Percentiles rank a stretch among this genome's conserved stretches.
phyloP scores from a whole-genome alignment of 2,797 vertebrate genomes.

The Helostoma temminkii region DNA sequence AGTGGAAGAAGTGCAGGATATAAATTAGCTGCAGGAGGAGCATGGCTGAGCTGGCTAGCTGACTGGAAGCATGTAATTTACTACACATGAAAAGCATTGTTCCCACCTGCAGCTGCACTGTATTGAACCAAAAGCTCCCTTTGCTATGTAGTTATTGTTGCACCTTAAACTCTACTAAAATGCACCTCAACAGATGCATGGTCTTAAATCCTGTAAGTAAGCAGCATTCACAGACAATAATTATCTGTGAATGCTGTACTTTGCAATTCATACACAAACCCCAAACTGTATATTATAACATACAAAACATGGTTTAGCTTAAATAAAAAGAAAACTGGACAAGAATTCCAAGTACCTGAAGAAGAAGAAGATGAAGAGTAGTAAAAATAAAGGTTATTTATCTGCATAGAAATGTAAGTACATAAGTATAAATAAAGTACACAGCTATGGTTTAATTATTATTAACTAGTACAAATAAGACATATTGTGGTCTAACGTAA shows the following conservation, averaged over 20 bases:
- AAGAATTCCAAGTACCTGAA: too few relatives aligned
- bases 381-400: too few relatives aligned
- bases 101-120: slow-evolving; percentile 34
- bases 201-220: slow-evolving; percentile 32
- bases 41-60: slow-evolving; percentile 10
- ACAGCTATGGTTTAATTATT: not conserved
- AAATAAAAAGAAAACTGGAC: not conserved
- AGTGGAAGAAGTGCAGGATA: slow-evolving; percentile 42
- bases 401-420: too few relatives aligned
- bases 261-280: too few relatives aligned
- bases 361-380: too few relatives aligned
- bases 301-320: not conserved
- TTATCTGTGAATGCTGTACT: not conserved
- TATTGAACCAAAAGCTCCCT: slow-evolving; percentile 10
- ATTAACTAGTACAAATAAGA: not conserved
- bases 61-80: slow-evolving; percentile 32
- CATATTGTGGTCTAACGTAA: not conserved
- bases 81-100: slow-evolving; percentile 24
- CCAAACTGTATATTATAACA: not conserved
- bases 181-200: slow-evolving; percentile 33
- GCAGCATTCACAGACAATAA: slow-evolving; percentile 9
- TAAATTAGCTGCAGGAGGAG: slow-evolving; percentile 54
- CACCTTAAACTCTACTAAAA: slow-evolving; percentile 28
- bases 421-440: too few relatives aligned
- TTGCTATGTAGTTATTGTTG: slow-evolving; percentile 34